These are phyloP conservation scores for Aphelinus atriplicis DNA, from an alignment of 1,140 invertebrate genomes.

Conservation along the genomic window DNA sequence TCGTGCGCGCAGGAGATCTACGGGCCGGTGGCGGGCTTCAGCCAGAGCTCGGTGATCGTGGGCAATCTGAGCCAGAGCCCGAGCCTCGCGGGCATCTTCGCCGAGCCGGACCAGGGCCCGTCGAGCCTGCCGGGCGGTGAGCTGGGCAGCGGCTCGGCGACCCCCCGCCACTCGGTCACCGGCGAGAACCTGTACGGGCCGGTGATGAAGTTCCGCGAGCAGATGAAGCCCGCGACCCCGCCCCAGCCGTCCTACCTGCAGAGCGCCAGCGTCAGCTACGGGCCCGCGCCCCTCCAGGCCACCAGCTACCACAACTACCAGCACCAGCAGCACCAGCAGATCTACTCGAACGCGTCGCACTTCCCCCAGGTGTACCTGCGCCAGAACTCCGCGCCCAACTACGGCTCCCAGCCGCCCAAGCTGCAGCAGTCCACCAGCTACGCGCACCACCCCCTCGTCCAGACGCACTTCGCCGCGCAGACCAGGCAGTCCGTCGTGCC, in stretches of 20 bases:
- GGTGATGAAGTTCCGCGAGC: slow-evolving; percentile 61
- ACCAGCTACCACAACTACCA: slow-evolving; percentile 51
- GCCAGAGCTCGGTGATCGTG: slow-evolving; percentile 61
- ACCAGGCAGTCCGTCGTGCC: slow-evolving; percentile 22
- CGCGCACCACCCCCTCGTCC: slow-evolving; percentile 41
- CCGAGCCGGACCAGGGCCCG: slow-evolving; percentile 44
- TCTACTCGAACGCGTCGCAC: slow-evolving; percentile 59
- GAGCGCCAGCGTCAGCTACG: background rate
- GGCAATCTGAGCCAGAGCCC: slow-evolving; percentile 60
- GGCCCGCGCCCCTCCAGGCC: background rate
- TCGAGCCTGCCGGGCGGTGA: slow-evolving; percentile 42
- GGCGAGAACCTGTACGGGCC: slow-evolving; percentile 60
- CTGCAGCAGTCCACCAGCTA: slow-evolving; percentile 41
- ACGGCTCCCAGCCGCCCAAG: slow-evolving; percentile 55
- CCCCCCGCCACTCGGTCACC: background rate
- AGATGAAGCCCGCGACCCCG: slow-evolving; percentile 42
- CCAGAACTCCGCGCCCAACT: slow-evolving; percentile 47
- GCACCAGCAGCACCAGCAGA: slow-evolving; percentile 55
- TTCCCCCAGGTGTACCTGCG: slow-evolving; percentile 46
- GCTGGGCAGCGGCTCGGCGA: background rate
- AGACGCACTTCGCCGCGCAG: slow-evolving; percentile 42
- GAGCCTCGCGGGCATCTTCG: slow-evolving; percentile 50
- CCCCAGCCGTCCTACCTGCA: slow-evolving; percentile 45
- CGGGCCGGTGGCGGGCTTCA: slow-evolving; percentile 61
- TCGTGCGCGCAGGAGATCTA: slow-evolving; percentile 55